phyloP scores from a whole-genome alignment of 2,888 invertebrate species.

The Sinelater perroti region DNA sequence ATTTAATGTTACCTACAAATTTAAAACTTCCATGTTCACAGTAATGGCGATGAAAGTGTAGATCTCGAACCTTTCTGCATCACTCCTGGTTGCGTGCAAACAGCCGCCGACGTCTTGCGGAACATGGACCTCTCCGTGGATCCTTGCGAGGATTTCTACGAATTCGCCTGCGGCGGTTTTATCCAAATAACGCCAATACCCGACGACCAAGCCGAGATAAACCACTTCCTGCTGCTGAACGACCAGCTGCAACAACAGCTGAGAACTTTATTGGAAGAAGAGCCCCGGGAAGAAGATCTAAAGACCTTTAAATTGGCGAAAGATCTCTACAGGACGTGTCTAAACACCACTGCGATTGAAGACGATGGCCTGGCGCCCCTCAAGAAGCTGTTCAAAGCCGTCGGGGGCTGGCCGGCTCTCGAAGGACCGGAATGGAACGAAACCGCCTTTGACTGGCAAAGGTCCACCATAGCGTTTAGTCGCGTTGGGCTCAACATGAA shows the following conservation, averaged over 20 bases:
- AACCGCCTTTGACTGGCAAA: slow-evolving; percentile 78
- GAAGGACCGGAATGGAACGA: slow-evolving; percentile 80
- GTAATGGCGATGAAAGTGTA: too few species aligned
- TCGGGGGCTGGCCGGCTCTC: slow-evolving; percentile 94
- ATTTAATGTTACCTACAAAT: too few species aligned
- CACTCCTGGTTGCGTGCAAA: slow-evolving; percentile 77
- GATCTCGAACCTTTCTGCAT: too few species aligned
- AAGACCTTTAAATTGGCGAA: slow-evolving; percentile 58
- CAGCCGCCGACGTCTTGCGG: slow-evolving; percentile 72
- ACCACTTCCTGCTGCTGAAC: too few species aligned
- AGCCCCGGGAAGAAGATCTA: slow-evolving; percentile 51
- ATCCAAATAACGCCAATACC: slow-evolving; percentile 18
- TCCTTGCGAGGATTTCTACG: slow-evolving; percentile 65
- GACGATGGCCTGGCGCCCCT: slow-evolving; percentile 78
- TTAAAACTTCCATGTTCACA: too few species aligned
- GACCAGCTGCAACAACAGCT: slow-evolving; percentile 63
- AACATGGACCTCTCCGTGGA: slow-evolving; percentile 74
- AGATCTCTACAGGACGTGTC: slow-evolving; percentile 81
- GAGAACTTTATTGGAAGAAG: slow-evolving; percentile 63
- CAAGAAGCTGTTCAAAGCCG: slow-evolving; percentile 70
- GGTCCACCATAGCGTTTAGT: slow-evolving; percentile 83
- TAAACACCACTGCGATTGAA: slow-evolving; percentile 87
- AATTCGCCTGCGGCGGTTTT: slow-evolving; percentile 26
- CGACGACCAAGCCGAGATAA: slow-evolving; percentile 59
- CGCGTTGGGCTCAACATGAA: slow-evolving; percentile 84